A percentile compares a stretch with the other conserved stretches of the same genome.
Conservation (phyloP, 2,888 invertebrate species). For the Saturnia japonica region DNA sequence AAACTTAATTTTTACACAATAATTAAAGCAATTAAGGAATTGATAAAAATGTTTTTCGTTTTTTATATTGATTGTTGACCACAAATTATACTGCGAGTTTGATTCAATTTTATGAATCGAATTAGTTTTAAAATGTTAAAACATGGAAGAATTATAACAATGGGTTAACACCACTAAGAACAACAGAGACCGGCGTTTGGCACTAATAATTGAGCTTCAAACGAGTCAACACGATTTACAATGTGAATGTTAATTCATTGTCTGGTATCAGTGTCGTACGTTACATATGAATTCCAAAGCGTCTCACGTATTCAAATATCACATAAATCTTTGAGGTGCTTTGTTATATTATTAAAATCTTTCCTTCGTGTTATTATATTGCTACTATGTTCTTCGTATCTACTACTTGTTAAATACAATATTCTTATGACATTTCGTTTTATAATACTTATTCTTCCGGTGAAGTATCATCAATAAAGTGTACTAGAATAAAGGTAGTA, state of each 20-base stretch:
- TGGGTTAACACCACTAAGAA: not conserved
- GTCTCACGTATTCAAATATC: slow-evolving; percentile 14
- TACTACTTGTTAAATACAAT: not conserved
- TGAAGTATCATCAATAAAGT: not conserved
- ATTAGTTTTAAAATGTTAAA: not conserved
- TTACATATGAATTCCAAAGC: slow-evolving; percentile 14
- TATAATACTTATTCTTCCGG: not conserved
- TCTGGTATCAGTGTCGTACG: slow-evolving; percentile 8
- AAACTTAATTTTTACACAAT: slow-evolving; percentile 74
- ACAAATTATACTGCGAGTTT: not conserved
- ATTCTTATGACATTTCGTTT: not conserved
- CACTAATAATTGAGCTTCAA: slow-evolving; percentile 7
- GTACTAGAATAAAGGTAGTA: not conserved
- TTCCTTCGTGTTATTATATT: slow-evolving; percentile 4
- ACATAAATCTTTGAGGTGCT: slow-evolving; percentile 8
- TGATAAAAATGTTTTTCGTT: slow-evolving; percentile 19
- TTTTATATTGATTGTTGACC: not conserved
- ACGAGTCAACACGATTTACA: slow-evolving; percentile 5
- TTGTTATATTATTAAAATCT: slow-evolving; percentile 7
- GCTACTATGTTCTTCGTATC: not conserved
- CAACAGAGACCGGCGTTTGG: slow-evolving; percentile 3
- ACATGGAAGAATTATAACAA: slow-evolving; percentile 2
- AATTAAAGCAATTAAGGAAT: slow-evolving; percentile 62
- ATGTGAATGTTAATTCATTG: slow-evolving; percentile 15
- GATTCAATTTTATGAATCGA: slow-evolving; percentile 5